These are phyloP conservation scores for Telenomus remus DNA, from an alignment of 1,140 invertebrate genomes.

Conservation along the genomic window DNA sequence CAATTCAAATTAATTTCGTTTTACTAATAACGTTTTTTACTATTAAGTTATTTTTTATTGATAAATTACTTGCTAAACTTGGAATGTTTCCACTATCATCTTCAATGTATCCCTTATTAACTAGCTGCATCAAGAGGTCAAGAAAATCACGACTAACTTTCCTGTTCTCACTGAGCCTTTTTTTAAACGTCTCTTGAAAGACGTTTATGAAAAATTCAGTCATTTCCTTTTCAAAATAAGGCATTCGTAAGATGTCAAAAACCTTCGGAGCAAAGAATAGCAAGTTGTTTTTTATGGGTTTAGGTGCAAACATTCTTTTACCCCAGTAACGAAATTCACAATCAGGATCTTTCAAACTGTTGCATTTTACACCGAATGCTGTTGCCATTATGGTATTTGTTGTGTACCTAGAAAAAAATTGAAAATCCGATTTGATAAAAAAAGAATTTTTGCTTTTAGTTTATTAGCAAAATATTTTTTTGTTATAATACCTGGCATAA, in stretches of 20 bases:
- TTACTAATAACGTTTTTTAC: no score
- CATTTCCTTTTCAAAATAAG: conserved; percentile 29
- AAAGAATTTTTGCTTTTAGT: no score
- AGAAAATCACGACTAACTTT: conserved; percentile 70
- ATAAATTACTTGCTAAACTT: conserved; percentile 69
- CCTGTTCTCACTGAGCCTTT: conserved; percentile 70
- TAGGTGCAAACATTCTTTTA: conserved; percentile 58
- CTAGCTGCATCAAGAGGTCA: conserved; percentile 61
- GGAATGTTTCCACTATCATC: conserved; percentile 47
- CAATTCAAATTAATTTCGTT: background rate
- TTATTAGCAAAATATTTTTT: background rate
- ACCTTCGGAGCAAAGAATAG: conserved; percentile 51
- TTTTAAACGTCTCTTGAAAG: conserved; percentile 70
- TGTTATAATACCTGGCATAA: conserved; percentile 44
- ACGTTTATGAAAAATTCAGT: conserved; percentile 61
- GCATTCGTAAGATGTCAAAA: conserved; percentile 45
- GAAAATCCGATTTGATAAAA: background rate
- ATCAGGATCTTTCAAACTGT: conserved; percentile 61
- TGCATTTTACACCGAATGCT: conserved; percentile 63
- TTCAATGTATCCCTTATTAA: conserved; percentile 56
- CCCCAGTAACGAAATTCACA: no score
- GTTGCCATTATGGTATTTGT: conserved; percentile 63
- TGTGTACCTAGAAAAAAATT: conserved; percentile 45
- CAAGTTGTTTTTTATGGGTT: conserved; percentile 39
- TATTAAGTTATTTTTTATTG: no score